These are phyloP conservation scores for Plebejus anna DNA, from an alignment of 2,888 invertebrate species.

Conservation along the genomic window DNA sequence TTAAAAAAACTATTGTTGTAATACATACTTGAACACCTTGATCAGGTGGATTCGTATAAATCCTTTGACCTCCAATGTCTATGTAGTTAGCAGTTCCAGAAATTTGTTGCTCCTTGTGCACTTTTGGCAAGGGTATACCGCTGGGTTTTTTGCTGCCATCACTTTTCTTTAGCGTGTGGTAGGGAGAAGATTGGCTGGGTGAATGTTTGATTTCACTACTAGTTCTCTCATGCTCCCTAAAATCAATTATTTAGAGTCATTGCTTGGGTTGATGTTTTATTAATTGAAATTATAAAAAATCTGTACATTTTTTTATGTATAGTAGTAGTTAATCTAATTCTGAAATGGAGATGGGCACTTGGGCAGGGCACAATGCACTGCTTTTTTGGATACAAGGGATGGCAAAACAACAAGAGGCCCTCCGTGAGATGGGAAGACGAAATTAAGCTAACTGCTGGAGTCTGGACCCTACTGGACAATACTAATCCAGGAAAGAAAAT, in stretches of 20 bases:
- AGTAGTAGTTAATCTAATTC: too few relatives aligned
- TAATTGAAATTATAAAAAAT: not conserved
- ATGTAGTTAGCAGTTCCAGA: conserved; percentile 69
- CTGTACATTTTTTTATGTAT: too few relatives aligned
- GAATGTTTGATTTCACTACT: conserved; percentile 72
- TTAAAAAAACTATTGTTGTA: not conserved
- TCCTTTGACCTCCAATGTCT: conserved; percentile 73
- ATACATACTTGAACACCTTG: conserved; percentile 70
- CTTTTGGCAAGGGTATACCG: conserved; percentile 70
- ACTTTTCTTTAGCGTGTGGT: conserved; percentile 68
- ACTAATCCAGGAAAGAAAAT: too few relatives aligned
- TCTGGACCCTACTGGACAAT: too few relatives aligned
- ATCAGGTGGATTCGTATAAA: conserved; percentile 74
- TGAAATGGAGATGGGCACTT: too few relatives aligned
- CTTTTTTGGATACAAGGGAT: too few relatives aligned
- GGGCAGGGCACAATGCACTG: too few relatives aligned
- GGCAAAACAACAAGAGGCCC: too few relatives aligned
- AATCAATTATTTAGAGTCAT: not conserved
- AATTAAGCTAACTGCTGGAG: too few relatives aligned
- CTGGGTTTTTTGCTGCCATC: conserved; percentile 68
- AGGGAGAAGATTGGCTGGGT: conserved; percentile 68
- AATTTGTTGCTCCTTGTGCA: conserved; percentile 66
- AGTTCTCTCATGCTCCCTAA: conserved; percentile 72
- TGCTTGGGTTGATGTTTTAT: not conserved
- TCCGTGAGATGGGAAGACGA: too few relatives aligned